These are phyloP conservation scores for Drosophila antonietae DNA, from an alignment of 2,888 invertebrate genomes.

Conservation along the genomic window DNA sequence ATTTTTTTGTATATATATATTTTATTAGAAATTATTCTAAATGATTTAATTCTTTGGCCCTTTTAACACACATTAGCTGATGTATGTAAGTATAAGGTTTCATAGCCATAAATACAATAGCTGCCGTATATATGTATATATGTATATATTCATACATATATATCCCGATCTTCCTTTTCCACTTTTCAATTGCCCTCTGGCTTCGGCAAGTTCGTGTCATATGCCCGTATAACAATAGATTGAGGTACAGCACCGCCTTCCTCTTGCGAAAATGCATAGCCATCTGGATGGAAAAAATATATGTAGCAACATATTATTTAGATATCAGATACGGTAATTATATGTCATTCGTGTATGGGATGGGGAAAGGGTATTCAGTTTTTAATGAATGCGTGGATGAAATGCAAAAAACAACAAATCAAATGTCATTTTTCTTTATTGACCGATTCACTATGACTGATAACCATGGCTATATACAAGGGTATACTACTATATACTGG, in stretches of 20 bases:
- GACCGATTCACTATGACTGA: slow-evolving; percentile 32
- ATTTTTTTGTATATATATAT: no score
- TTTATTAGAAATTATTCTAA: slow-evolving; percentile 23
- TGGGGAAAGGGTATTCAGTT: neutral
- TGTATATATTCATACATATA: slow-evolving; percentile 1
- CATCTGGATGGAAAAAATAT: slow-evolving; percentile 87
- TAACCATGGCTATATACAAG: slow-evolving; percentile 7
- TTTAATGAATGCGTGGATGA: slow-evolving; percentile 22
- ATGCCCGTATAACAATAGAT: slow-evolving; percentile 97
- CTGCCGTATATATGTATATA: slow-evolving; percentile 10
- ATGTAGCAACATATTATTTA: neutral
- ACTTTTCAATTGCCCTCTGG: slow-evolving; percentile 87
- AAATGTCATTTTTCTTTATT: slow-evolving; percentile 42
- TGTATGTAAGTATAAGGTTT: slow-evolving; percentile 16
- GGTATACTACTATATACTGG: neutral
- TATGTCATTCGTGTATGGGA: neutral
- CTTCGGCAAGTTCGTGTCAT: slow-evolving; percentile 96
- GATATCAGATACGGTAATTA: slow-evolving; percentile 16
- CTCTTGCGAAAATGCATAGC: slow-evolving; percentile 99
- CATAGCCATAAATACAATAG: slow-evolving; percentile 44
- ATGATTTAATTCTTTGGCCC: slow-evolving; percentile 55
- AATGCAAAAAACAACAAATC: slow-evolving; percentile 17
- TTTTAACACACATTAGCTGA: slow-evolving; percentile 48
- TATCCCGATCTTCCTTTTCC: neutral
- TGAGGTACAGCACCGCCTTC: slow-evolving; percentile 98